Base-by-base conservation (phyloP, 2,113 vertebrate genomes). In the Narcine bancroftii region DNA sequence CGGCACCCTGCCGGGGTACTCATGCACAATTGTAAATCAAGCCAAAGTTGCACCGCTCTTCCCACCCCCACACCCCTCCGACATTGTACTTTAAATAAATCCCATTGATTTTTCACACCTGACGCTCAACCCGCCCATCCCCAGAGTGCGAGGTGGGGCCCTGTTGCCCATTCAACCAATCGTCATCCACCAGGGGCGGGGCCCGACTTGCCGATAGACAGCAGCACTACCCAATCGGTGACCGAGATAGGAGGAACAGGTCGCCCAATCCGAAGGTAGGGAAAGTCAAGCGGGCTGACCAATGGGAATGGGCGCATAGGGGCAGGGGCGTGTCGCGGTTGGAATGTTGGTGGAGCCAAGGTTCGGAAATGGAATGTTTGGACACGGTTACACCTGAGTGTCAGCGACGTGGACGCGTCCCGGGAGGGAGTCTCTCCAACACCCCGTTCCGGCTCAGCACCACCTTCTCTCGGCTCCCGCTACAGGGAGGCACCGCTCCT, bases 291-390 rank as follows among this genome's bases (percentile, higher is more conserved):
- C 72, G 36, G 4, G 39, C 53, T 60, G 81, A 50, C 81, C 81
- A 85, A 85, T 85, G 50, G n/a, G 53, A 6, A 3, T 6, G 13
- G 50, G 50, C 10, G 81, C 47, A 11, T 29, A 2, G 53, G 53
- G 1, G 9, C 3, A 11, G 81, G 33, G 81, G 81, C 53, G 81
- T 87, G 81, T 29, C 81, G 3, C n/a, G 53, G 33, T 60, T 87
- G 81, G 81, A 87, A 87, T 87, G 81, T 63, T 87, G 81, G 81
- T 87, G 81, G 53, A 87, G 81, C 81, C 81, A 87, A 87, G 81
- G 81, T 87, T 87, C 81, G 81, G 81, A 87, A 87, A 87, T 87
- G 81, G 81, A 87, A 87, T 87, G 81, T 87, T 87, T 87, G 81
- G 81, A 87, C 81, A 87, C 81, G 81, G 53, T 87, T 87, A n/a